Conservation (phyloP, 1,140 invertebrate species). For the Amphibalanus amphitrite region DNA sequence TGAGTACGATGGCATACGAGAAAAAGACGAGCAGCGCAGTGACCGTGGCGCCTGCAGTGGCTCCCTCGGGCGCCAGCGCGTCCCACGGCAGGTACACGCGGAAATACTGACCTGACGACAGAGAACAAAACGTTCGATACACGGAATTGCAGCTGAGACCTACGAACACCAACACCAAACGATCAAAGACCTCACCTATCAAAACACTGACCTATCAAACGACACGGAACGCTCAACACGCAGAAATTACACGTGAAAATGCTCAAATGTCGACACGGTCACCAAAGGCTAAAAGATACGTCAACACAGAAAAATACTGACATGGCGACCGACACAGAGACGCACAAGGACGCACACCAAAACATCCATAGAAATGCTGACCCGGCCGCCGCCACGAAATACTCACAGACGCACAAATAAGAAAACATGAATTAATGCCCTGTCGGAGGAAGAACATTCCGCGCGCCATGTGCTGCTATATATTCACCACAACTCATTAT, state of each 20-base stretch:
- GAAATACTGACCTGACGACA: slow-evolving; percentile 47
- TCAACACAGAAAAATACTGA: slow-evolving; percentile 26
- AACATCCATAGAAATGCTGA: neutral
- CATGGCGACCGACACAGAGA: neutral
- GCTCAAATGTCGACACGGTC: too few species aligned
- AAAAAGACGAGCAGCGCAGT: slow-evolving; percentile 95
- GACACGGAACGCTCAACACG: too few species aligned
- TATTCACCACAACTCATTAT: too few species aligned
- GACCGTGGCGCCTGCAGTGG: slow-evolving; percentile 70
- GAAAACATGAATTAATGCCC: too few species aligned
- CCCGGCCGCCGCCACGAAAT: too few species aligned
- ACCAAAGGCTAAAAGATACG: too few species aligned
- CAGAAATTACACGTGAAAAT: neutral
- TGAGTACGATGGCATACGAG: slow-evolving; percentile 97
- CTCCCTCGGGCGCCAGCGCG: slow-evolving; percentile 54
- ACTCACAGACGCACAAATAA: neutral
- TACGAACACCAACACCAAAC: neutral
- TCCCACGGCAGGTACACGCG: slow-evolving; percentile 91
- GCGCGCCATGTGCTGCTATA: too few species aligned
- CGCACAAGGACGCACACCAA: neutral
- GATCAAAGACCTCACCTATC: too few species aligned
- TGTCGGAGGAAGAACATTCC: too few species aligned
- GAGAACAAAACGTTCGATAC: neutral
- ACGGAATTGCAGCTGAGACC: neutral
- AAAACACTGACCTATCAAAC: too few species aligned